phyloP scores from a whole-genome alignment of 2,113 vertebrate genomes.

The Merops nubicus region DNA sequence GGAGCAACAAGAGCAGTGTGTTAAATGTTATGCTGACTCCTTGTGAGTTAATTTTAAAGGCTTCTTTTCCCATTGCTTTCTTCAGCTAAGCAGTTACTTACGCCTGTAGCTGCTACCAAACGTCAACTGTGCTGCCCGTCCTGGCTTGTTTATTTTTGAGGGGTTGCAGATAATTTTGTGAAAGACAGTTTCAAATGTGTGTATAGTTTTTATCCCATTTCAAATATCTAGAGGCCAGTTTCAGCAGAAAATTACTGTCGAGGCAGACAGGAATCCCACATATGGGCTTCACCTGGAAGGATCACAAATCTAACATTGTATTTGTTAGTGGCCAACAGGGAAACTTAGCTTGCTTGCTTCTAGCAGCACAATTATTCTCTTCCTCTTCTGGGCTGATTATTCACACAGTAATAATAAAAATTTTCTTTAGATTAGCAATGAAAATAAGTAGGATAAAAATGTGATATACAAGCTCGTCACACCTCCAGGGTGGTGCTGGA shows the following conservation, averaged over 20 bases:
- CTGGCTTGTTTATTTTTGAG: too few species aligned
- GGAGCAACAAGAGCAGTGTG: rapidly evolving
- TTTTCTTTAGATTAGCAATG: background rate
- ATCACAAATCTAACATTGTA: background rate
- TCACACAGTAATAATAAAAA: background rate
- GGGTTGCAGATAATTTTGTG: too few species aligned
- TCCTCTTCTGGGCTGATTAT: background rate
- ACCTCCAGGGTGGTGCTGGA: background rate
- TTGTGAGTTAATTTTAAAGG: background rate
- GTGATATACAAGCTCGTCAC: background rate
- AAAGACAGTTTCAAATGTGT: rapidly evolving
- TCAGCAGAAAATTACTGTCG: background rate
- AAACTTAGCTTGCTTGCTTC: background rate
- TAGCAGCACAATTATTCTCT: background rate
- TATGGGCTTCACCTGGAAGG: background rate
- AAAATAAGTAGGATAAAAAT: background rate
- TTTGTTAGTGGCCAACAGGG: background rate
- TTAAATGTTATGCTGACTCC: background rate
- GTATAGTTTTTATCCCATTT: background rate
- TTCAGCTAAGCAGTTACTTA: background rate
- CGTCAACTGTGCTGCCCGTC: rapidly evolving
- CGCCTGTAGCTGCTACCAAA: background rate
- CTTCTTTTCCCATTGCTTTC: background rate
- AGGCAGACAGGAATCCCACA: background rate
- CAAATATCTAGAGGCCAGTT: background rate